Percentiles rank a stretch among this genome's conserved stretches.
Conservation (phyloP, 2,888 invertebrate genomes). For the Amphipyra tragopoginis region DNA sequence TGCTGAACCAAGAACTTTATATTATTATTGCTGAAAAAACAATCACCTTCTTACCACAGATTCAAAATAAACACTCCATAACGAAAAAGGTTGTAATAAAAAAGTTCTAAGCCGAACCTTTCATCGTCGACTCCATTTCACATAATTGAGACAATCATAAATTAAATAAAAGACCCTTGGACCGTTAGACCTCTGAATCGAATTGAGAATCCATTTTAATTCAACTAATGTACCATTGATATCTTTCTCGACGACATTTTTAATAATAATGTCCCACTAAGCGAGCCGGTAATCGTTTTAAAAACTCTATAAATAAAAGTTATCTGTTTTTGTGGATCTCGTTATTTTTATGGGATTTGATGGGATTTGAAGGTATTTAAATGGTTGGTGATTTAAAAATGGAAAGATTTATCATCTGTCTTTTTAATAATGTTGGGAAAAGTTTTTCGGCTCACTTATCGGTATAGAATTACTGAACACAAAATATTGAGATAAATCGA, state of each 20-base stretch:
- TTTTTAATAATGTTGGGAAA: not conserved
- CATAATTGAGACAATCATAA: conserved; percentile 82
- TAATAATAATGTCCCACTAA: conserved; percentile 57
- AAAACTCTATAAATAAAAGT: conserved; percentile 42
- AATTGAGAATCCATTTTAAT: conserved; percentile 73
- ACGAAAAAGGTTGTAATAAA: conserved; percentile 2
- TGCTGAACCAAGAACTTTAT: too few species aligned
- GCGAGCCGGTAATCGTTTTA: conserved; percentile 38
- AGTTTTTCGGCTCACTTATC: too few species aligned
- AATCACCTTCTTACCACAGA: too few species aligned
- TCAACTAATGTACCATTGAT: conserved; percentile 65
- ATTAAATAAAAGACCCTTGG: conserved; percentile 73
- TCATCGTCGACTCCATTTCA: conserved; percentile 46
- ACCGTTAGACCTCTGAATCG: conserved; percentile 59
- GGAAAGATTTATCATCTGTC: not conserved
- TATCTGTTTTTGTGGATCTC: conserved; percentile 42
- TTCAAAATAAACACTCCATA: not conserved
- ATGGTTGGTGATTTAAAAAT: conserved; percentile 12
- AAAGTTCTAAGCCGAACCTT: conserved; percentile 3
- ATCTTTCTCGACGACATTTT: conserved; percentile 61
- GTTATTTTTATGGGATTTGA: conserved; percentile 39
- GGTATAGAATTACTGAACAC: too few species aligned
- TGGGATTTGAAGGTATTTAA: conserved; percentile 27
- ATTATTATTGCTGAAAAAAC: too few species aligned
- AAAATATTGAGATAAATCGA: too few species aligned